A percentile compares a stretch with the other conserved stretches of the same genome.
phyloP scores from a whole-genome alignment of 2,113 vertebrate genomes.

The Megaleporinus macrocephalus region DNA sequence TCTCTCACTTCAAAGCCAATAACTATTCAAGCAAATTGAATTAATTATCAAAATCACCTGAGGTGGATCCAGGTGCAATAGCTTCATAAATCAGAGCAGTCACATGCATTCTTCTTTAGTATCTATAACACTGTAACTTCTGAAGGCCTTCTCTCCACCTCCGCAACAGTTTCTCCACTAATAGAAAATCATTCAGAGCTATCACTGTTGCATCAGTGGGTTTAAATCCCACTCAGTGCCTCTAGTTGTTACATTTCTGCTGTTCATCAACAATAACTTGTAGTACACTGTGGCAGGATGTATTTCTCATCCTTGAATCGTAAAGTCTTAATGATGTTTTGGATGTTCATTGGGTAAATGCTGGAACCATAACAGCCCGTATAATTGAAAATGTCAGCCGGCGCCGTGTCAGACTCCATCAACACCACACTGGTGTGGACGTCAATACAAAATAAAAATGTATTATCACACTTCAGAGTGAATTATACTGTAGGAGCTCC shows the following conservation, averaged over 20 bases:
- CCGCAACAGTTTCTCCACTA: not conserved
- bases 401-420: not conserved
- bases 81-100: conserved; percentile 6
- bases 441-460: not conserved
- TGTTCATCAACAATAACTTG: not conserved
- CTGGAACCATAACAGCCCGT: not conserved
- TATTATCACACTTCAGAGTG: not conserved
- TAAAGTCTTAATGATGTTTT: conserved; percentile 5
- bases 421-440: not conserved
- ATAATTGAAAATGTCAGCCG: not conserved
- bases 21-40: conserved; percentile 15
- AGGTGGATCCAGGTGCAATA: not conserved
- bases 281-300: not conserved
- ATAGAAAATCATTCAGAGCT: conserved; percentile 13
- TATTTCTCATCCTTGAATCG: not conserved
- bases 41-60: conserved; percentile 6
- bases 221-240: not conserved
- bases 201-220: conserved; percentile 2
- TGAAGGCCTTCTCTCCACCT: not conserved
- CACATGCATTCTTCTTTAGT: not conserved
- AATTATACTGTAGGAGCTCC: not conserved
- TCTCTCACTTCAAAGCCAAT: conserved; percentile 55
- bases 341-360: not conserved
- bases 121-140: not conserved
- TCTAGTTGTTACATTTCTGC: not conserved